phyloP scores from a whole-genome alignment of 2,888 invertebrate species.

The Cactoblastis cactorum region DNA sequence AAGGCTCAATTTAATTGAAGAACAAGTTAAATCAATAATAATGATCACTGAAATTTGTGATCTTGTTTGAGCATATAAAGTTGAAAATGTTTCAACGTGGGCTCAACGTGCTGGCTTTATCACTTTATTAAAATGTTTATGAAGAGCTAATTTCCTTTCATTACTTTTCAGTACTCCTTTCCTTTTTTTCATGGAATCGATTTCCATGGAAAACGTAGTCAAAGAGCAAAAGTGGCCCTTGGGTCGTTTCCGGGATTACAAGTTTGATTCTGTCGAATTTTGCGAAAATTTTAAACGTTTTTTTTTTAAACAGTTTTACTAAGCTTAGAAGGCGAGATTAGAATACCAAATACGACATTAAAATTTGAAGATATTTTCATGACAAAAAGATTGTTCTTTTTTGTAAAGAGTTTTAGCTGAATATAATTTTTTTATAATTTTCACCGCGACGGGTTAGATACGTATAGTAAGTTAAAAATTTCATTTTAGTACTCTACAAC shows the following conservation, averaged over 20 bases:
- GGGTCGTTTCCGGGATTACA: constrained; percentile 14
- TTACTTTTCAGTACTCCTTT: constrained; percentile 14
- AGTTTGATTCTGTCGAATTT: constrained; percentile 17
- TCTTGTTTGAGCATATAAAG: neutral
- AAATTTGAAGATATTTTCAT: neutral
- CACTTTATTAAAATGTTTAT: constrained; percentile 15
- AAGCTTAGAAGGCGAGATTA: neutral
- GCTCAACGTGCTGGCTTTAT: constrained; percentile 5
- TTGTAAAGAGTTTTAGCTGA: neutral
- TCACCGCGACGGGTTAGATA: too few species aligned
- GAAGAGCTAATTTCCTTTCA: constrained; percentile 12
- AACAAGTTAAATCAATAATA: too few species aligned
- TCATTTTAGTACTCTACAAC: too few species aligned
- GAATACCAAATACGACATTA: constrained; percentile 1
- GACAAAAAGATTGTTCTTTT: neutral
- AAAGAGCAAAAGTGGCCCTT: constrained; percentile 15
- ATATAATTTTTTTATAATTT: neutral
- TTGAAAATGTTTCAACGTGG: neutral
- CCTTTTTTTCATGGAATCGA: too few species aligned
- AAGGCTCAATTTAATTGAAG: too few species aligned
- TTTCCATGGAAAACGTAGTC: constrained; percentile 6
- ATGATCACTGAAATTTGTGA: neutral
- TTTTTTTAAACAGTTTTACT: constrained; percentile 3
- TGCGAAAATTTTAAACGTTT: constrained; percentile 7
- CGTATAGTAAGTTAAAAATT: too few species aligned